Conservation (phyloP, 1,140 invertebrate genomes). For the Mamestra configurata region DNA sequence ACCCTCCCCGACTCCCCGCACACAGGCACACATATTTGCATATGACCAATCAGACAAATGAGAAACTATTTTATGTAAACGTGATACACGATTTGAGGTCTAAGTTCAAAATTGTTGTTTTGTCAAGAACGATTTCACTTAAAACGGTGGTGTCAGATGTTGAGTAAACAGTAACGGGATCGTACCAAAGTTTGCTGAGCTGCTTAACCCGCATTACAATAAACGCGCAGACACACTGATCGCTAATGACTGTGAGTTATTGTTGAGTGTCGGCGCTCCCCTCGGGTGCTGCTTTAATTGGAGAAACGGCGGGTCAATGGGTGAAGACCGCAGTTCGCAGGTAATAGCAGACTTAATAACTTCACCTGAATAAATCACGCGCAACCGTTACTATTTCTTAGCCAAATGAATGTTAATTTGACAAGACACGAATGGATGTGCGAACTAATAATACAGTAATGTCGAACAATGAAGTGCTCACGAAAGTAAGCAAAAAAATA, state of each 20-base stretch:
- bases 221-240: conserved; percentile 16
- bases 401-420: conserved; percentile 75
- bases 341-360: conserved; percentile 65
- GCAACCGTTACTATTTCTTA: conserved; percentile 69
- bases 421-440: conserved; percentile 68
- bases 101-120: conserved; percentile 32
- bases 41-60: conserved; percentile 41
- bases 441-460: conserved; percentile 67
- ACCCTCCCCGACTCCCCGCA: conserved; percentile 39
- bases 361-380: conserved; percentile 74
- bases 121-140: conserved; percentile 23
- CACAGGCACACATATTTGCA: conserved; percentile 37
- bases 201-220: conserved; percentile 46
- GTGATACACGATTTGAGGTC: conserved; percentile 38
- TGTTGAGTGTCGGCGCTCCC: conserved; percentile 54
- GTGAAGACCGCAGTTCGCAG: conserved; percentile 67
- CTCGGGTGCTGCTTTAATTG: conserved; percentile 65
- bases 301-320: conserved; percentile 74
- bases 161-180: conserved; percentile 24
- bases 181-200: conserved; percentile 26
- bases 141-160: conserved; percentile 19
- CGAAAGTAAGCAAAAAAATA: conserved; percentile 48
- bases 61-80: conserved; percentile 16
- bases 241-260: conserved; percentile 45
- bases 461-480: conserved; percentile 59